Conservation (phyloP, 2,797 vertebrate genomes). For the Tapera naevia region DNA sequence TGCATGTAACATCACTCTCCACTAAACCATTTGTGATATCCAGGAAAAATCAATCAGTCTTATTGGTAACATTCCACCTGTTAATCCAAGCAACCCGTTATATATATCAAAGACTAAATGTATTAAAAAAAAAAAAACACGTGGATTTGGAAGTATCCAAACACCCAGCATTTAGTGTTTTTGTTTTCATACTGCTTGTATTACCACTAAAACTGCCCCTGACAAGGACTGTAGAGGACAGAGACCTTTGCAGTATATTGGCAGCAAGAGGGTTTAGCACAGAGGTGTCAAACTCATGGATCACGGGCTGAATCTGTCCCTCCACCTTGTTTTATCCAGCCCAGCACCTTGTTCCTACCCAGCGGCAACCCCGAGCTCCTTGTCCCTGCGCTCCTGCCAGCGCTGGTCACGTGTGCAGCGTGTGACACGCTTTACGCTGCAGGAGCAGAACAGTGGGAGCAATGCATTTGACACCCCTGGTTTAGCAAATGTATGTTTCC, state of each 20-base stretch:
- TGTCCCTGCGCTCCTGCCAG: too few species aligned
- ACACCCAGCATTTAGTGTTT: not conserved
- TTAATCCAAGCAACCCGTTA: not conserved
- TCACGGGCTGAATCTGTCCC: too few species aligned
- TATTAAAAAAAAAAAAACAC: not conserved
- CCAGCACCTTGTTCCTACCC: too few species aligned
- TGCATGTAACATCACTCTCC: not conserved
- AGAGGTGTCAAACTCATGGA: too few species aligned
- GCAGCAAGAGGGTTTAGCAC: not conserved
- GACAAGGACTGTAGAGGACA: not conserved
- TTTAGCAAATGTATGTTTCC: not conserved
- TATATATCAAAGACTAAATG: not conserved
- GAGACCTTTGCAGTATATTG: not conserved
- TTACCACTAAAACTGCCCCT: not conserved
- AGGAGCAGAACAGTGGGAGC: too few species aligned
- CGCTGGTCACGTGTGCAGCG: too few species aligned
- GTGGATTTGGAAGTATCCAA: not conserved
- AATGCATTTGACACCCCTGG: too few species aligned
- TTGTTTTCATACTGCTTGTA: not conserved
- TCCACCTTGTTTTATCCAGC: too few species aligned
- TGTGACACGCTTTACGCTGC: too few species aligned
- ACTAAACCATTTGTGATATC: not conserved
- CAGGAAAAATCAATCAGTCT: not conserved
- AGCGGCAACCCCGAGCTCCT: too few species aligned
- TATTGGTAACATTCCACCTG: not conserved